Evolutionary conservation across 2,888 invertebrate genomes (phyloP).

Genomic region (Eupithecia tripunctaria): DNA sequence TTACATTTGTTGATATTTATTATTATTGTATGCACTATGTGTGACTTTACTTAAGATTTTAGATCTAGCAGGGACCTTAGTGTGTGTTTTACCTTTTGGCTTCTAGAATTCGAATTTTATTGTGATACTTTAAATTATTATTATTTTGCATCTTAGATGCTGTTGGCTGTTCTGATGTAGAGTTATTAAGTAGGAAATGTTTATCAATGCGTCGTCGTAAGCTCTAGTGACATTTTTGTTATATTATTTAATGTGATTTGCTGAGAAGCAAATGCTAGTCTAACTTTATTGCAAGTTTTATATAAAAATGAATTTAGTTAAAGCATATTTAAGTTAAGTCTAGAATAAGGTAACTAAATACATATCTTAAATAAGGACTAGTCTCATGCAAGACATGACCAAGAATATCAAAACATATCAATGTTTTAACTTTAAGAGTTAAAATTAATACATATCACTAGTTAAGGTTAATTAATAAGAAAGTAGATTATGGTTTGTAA

Average conservation of each 20-base stretch:
- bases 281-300: neutral
- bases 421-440: constrained; percentile 37
- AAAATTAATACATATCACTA: constrained; percentile 30
- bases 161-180: neutral
- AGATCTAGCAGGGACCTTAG: constrained; percentile 1
- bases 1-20: constrained; percentile 52
- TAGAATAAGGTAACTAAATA: constrained; percentile 44
- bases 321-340: constrained; percentile 18
- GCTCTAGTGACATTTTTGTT: neutral
- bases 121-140: constrained; percentile 7
- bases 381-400: constrained; percentile 71
- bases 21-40: constrained; percentile 24
- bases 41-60: constrained; percentile 9
- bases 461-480: constrained; percentile 1
- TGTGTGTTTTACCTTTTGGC: neutral
- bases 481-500: neutral
- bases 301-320: neutral
- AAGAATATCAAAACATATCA: constrained; percentile 71
- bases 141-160: constrained; percentile 16
- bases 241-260: neutral
- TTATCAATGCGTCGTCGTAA: neutral
- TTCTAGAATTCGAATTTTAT: neutral
- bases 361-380: constrained; percentile 66
- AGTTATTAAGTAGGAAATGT: neutral
- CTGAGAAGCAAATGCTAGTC: neutral